phyloP scores from a whole-genome alignment of 2,113 vertebrate genomes.

The Hippolais icterina region DNA sequence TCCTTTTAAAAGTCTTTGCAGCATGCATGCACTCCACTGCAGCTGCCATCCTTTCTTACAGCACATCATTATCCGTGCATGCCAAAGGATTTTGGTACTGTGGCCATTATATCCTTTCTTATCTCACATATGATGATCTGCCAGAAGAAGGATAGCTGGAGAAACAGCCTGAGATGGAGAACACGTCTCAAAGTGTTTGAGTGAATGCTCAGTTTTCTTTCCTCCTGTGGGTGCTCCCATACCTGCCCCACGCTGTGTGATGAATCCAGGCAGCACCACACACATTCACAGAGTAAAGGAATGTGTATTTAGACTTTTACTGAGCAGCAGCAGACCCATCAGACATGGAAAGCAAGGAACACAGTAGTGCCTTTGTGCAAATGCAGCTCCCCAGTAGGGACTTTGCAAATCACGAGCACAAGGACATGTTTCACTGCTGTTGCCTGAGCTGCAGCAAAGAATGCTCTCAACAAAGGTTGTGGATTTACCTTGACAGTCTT shows the following conservation, averaged over 20 bases:
- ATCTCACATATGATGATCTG: background rate
- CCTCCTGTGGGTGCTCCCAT: background rate
- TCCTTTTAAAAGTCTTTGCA: background rate
- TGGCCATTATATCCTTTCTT: background rate
- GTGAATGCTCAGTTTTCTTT: background rate
- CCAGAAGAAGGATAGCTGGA: background rate
- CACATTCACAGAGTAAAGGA: background rate
- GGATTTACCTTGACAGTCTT: background rate
- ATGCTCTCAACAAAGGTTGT: background rate
- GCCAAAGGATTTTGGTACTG: background rate
- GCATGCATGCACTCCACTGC: background rate
- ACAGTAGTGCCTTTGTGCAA: background rate
- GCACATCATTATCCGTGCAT: fast-evolving
- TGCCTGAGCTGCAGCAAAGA: background rate
- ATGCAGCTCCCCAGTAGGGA: background rate
- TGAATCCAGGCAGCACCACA: background rate
- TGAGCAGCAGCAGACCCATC: background rate
- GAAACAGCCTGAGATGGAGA: background rate
- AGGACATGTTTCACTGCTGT: background rate
- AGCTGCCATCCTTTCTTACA: background rate
- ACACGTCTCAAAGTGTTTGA: fast-evolving
- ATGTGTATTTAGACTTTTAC: background rate
- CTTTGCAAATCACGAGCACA: background rate
- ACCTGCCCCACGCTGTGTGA: fast-evolving
- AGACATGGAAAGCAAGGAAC: background rate